Base-by-base conservation (phyloP, 2,888 invertebrate genomes). In the Tetheella fluctuosa region DNA sequence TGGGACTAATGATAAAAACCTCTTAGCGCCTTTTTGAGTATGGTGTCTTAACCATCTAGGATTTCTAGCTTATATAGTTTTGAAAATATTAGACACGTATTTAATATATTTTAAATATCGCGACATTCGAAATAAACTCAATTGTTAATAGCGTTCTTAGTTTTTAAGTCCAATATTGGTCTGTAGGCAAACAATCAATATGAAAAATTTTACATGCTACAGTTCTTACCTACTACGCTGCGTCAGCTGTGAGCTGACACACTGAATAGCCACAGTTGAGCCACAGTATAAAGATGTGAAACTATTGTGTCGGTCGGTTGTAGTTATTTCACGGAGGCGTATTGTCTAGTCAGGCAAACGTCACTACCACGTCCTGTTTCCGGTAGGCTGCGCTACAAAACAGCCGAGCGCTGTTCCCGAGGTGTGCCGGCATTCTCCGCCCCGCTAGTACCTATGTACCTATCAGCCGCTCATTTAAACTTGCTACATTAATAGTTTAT, bases 301-400 rank as follows among this genome's bases (percentile, higher is more conserved):
- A 73, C 73, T 66, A 77, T 79, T 79, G 80, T 77, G 62, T 79
- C 79, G 77, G 62, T 25, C 52, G 63, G 68, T 61, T 63, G 66
- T 66, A 71, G 73, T 81, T 80, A 79, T 83, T 80, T 73, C 73
- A 73, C 71, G 64, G 64, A 39, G 66, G 68, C 69, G 73, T 68
- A 79, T 79, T 80, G 79, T 79, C 67, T 68, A 79, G 78, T 82
- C 73, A 74, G 75, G 75, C 79, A 79, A 79, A 79, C 83, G 84
- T 85, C 84, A 81, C 78, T 73, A 77, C 73, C 79, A 77, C 81
- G 74, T 85, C 83, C 83, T 78, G 81, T 77, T 80, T 85, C 86
- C 88, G 84, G 75, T 69, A 73, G 74, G 73, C 69, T 74, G 74
- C 74, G 74, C 75, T 79, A 75, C 79, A 77, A 74, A 79, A 75